Conservation (phyloP, 1,140 invertebrate genomes). For the Drosophila insularis region DNA sequence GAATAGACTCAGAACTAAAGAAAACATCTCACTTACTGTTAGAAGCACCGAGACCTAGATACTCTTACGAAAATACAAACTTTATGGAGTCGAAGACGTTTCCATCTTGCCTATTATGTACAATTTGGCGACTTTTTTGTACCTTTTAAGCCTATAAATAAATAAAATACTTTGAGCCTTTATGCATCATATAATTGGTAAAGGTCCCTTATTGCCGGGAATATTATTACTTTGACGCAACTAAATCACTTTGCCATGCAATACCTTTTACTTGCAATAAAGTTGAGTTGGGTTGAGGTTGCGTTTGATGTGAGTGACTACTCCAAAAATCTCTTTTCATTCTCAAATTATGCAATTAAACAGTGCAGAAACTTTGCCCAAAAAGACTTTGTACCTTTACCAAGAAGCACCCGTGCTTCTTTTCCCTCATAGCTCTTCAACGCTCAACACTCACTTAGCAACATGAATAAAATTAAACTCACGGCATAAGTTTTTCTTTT, state of each 20-base stretch:
- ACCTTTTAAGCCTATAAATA: too few relatives aligned
- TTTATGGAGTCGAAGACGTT: too few relatives aligned
- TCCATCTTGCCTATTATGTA: too few relatives aligned
- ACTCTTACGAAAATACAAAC: too few relatives aligned
- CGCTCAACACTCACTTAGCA: slow-evolving; percentile 75
- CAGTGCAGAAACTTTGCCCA: slow-evolving; percentile 59
- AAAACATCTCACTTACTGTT: too few relatives aligned
- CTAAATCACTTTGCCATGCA: neutral
- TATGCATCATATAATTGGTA: too few relatives aligned
- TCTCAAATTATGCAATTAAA: slow-evolving; percentile 79
- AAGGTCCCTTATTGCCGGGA: neutral
- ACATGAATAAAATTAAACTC: slow-evolving; percentile 80
- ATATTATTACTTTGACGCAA: neutral
- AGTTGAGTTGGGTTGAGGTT: neutral
- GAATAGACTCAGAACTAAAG: too few relatives aligned
- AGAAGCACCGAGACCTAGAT: too few relatives aligned
- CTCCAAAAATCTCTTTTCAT: slow-evolving; percentile 49
- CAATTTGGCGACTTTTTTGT: too few relatives aligned
- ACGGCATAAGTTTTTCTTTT: slow-evolving; percentile 67
- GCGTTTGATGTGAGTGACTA: neutral
- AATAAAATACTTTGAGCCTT: too few relatives aligned
- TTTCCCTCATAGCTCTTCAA: slow-evolving; percentile 13
- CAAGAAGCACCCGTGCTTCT: slow-evolving; percentile 20
- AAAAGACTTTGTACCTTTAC: slow-evolving; percentile 48
- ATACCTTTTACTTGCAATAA: neutral